These are phyloP conservation scores for Lota lota DNA, from an alignment of 2,113 vertebrate species.

Conservation along the genomic window DNA sequence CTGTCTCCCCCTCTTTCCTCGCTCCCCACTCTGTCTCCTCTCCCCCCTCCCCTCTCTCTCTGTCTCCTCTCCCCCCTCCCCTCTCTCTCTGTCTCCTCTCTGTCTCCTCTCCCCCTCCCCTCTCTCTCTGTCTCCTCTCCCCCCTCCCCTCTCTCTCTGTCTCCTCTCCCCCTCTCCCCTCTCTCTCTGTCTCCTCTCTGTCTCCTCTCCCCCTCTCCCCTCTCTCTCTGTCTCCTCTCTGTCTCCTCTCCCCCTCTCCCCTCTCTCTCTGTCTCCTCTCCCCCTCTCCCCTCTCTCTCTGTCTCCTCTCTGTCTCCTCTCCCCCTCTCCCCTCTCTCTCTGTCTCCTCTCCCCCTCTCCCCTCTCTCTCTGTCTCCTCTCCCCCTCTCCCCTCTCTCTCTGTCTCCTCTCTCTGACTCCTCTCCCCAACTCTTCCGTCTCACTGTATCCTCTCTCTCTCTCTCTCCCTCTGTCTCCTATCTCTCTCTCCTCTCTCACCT, in stretches of 20 bases:
- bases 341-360: background rate
- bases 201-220: no score
- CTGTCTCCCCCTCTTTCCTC: constrained; percentile 26
- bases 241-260: no score
- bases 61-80: background rate
- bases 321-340: constrained; percentile 25
- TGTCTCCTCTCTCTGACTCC: background rate
- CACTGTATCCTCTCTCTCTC: background rate
- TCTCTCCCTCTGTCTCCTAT: no score
- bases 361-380: background rate
- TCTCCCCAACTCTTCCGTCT: background rate
- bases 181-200: no score
- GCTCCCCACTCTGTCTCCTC: constrained; percentile 6
- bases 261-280: constrained; percentile 46
- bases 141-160: background rate
- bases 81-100: background rate
- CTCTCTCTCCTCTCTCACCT: background rate
- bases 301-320: constrained; percentile 33
- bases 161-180: background rate
- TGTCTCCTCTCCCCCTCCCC: no score
- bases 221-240: background rate
- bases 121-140: background rate
- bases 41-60: background rate
- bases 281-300: constrained; percentile 32
- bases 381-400: background rate